Percentiles rank a stretch among this genome's conserved stretches.
phyloP scores from a whole-genome alignment of 1,140 invertebrate genomes.

The Mya arenaria region DNA sequence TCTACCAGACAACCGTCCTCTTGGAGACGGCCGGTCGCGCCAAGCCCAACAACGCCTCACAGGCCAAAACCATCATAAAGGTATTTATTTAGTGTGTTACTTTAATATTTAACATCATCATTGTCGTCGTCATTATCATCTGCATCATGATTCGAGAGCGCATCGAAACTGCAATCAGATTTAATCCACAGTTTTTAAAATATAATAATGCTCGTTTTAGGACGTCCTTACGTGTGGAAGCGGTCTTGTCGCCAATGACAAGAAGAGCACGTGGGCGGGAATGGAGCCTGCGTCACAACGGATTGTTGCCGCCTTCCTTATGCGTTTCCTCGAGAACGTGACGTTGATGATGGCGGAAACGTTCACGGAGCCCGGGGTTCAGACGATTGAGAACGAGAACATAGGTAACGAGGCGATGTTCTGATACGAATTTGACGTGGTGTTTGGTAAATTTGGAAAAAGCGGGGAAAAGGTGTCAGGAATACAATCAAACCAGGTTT shows the following conservation, averaged over 20 bases:
- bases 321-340: conserved; percentile 88
- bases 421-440: too few relatives aligned
- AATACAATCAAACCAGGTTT: too few relatives aligned
- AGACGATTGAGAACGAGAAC: conserved; percentile 64
- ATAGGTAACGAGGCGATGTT: too few relatives aligned
- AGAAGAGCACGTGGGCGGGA: background rate
- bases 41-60: background rate
- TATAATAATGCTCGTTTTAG: too few relatives aligned
- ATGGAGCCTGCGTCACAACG: conserved; percentile 61
- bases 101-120: too few relatives aligned
- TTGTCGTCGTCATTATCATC: too few relatives aligned
- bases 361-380: conserved; percentile 80
- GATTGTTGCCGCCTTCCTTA: conserved; percentile 67
- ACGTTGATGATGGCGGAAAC: conserved; percentile 94
- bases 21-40: background rate
- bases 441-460: too few relatives aligned
- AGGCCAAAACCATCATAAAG: conserved; percentile 2
- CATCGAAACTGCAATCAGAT: too few relatives aligned
- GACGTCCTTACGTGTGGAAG: conserved; percentile 43
- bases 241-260: conserved; percentile 7
- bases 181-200: too few relatives aligned
- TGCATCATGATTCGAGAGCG: too few relatives aligned
- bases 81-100: too few relatives aligned
- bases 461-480: too few relatives aligned
- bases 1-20: conserved; percentile 8